A percentile compares a stretch with the other conserved stretches of the same genome.
phyloP scores from a whole-genome alignment of 2,797 vertebrate genomes.

The Enteromius viviparus region DNA sequence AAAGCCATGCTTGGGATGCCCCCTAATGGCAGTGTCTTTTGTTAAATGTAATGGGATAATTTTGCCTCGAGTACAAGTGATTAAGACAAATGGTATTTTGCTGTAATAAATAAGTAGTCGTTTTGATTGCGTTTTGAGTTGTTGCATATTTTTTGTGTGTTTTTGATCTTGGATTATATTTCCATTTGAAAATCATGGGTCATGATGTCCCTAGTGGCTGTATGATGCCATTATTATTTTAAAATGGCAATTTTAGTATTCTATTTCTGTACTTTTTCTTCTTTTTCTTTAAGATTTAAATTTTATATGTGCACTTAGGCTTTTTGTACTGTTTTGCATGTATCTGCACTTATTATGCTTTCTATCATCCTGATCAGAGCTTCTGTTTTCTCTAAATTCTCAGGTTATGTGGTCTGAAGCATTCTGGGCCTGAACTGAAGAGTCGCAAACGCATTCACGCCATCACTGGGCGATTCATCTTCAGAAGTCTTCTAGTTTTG shows the following conservation, averaged over 20 bases:
- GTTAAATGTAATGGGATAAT: constrained; percentile 59
- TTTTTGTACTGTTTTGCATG: background rate
- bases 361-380: background rate
- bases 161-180: background rate
- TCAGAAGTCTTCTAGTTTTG: constrained; percentile 3
- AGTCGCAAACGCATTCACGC: background rate
- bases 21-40: constrained; percentile 80
- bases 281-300: background rate
- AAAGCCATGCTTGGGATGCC: constrained; percentile 84
- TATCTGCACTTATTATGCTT: background rate
- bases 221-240: background rate
- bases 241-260: background rate
- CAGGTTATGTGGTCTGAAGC: constrained; percentile 53
- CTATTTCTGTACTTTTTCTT: background rate
- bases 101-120: constrained; percentile 52
- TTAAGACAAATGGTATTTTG: background rate
- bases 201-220: constrained; percentile 55
- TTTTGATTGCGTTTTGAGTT: background rate
- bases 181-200: constrained; percentile 22
- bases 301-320: background rate
- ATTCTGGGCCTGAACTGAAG: constrained; percentile 34
- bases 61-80: background rate
- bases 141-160: background rate
- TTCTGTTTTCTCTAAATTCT: background rate
- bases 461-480: constrained; percentile 44